Percentiles rank a stretch among this genome's conserved stretches.
Conservation (phyloP, 2,888 invertebrate genomes). For the Pterobdella sp. region DNA sequence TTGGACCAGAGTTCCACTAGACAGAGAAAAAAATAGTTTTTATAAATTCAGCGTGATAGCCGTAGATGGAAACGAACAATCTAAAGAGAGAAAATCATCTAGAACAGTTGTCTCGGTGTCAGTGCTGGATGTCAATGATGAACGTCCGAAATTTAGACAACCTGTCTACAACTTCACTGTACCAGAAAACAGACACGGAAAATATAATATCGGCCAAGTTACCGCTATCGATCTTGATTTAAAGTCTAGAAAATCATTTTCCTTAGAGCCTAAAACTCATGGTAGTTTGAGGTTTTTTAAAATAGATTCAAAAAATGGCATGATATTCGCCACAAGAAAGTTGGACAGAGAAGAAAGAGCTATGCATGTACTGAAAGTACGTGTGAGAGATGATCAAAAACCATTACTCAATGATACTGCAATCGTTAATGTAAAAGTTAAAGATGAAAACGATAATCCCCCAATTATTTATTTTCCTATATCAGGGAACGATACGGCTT, state of each 20-base stretch:
- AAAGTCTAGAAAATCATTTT: constrained; percentile 17
- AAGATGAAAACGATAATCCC: constrained; percentile 28
- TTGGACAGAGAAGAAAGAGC: constrained; percentile 27
- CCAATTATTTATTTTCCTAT: constrained; percentile 29
- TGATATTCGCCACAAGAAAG: constrained; percentile 6
- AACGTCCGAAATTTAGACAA: constrained; percentile 24
- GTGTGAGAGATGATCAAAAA: constrained; percentile 25
- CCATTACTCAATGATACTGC: constrained; percentile 18
- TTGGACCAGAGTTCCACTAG: constrained; percentile 29
- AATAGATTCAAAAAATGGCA: constrained; percentile 20
- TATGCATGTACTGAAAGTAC: constrained; percentile 12
- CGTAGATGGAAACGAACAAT: constrained; percentile 18
- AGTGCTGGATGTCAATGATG: constrained; percentile 29
- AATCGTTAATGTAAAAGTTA: constrained; percentile 13
- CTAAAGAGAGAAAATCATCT: constrained; percentile 16
- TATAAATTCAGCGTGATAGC: constrained; percentile 29
- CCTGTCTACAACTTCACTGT: constrained; percentile 27
- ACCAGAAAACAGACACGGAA: constrained; percentile 26
- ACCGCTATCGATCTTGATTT: constrained; percentile 26
- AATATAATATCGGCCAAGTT: constrained; percentile 17
- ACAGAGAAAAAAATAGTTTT: constrained; percentile 27
- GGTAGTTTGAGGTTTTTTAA: constrained; percentile 15
- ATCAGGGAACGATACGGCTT: constrained; percentile 29
- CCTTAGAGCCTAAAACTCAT: constrained; percentile 3
- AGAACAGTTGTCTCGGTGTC: constrained; percentile 21